Evolutionary conservation across 1,140 invertebrate genomes (phyloP).

Genomic region (Atta cephalotes): DNA sequence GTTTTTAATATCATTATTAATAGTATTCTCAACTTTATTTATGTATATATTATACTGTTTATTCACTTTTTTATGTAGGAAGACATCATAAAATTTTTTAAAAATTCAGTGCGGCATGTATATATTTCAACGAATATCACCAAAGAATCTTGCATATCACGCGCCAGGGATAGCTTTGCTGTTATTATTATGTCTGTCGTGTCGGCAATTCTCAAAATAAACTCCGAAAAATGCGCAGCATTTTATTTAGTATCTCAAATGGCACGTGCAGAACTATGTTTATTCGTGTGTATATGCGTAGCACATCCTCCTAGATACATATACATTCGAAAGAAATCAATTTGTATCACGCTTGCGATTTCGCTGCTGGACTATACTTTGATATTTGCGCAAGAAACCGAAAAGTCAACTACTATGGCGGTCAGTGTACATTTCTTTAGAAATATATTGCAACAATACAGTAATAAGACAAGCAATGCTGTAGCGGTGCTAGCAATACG

Average conservation of each 20-base stretch:
- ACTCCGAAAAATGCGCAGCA: slow-evolving; percentile 3
- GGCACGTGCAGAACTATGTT: slow-evolving; percentile 22
- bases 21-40: not conserved
- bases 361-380: not conserved
- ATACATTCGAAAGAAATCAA: slow-evolving; percentile 31
- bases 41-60: not conserved
- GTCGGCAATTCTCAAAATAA: slow-evolving; percentile 14
- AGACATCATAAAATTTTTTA: not conserved
- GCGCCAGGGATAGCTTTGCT: not conserved
- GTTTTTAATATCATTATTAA: not conserved
- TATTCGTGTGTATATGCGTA: not conserved
- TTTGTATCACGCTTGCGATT: not conserved
- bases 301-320: not conserved
- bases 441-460: no score
- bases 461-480: no score
- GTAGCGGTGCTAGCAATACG: no score
- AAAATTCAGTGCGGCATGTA: not conserved
- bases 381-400: slow-evolving; percentile 29
- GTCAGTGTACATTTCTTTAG: no score
- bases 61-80: not conserved
- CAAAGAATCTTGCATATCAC: not conserved
- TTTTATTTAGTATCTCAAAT: slow-evolving; percentile 32
- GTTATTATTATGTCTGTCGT: slow-evolving; percentile 7
- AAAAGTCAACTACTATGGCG: no score
- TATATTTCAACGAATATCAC: slow-evolving; percentile 28